Conservation (phyloP, 2,888 invertebrate genomes). For the Eupithecia exiguata region DNA sequence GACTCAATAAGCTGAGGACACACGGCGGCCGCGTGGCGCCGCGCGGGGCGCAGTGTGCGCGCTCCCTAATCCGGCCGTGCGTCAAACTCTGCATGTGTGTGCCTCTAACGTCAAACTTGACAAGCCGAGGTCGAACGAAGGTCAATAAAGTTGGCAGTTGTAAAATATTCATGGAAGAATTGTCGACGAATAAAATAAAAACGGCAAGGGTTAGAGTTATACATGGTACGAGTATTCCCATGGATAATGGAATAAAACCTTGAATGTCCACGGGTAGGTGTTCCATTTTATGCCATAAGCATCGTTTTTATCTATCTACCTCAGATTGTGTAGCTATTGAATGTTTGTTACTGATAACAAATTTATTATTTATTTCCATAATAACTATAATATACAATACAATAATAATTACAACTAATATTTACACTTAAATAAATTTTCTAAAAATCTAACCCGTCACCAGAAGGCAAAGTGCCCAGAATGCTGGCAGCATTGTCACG, state of each 20-base stretch:
- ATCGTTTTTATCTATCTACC: too few species aligned
- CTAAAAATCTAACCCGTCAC: too few species aligned
- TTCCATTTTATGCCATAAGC: too few species aligned
- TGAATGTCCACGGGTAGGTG: too few species aligned
- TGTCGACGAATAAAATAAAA: not conserved
- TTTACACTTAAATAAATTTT: too few species aligned
- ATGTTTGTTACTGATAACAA: too few species aligned
- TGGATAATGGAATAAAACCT: not conserved
- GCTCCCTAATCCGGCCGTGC: conserved; percentile 66
- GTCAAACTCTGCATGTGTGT: conserved; percentile 49
- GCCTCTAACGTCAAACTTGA: conserved; percentile 76
- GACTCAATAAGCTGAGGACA: conserved; percentile 26
- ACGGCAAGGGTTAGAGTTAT: not conserved
- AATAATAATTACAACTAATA: too few species aligned
- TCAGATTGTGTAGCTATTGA: not conserved
- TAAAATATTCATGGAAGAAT: conserved; percentile 28
- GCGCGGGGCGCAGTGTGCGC: conserved; percentile 55
- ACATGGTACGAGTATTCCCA: not conserved
- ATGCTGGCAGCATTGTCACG: too few species aligned
- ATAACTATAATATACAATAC: too few species aligned
- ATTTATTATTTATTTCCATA: too few species aligned
- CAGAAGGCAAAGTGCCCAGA: too few species aligned
- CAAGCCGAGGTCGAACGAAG: conserved; percentile 61
- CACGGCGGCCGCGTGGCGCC: conserved; percentile 52
- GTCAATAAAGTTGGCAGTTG: not conserved